phyloP scores from a whole-genome alignment of 2,888 invertebrate species.

The Antheraea assamensis region DNA sequence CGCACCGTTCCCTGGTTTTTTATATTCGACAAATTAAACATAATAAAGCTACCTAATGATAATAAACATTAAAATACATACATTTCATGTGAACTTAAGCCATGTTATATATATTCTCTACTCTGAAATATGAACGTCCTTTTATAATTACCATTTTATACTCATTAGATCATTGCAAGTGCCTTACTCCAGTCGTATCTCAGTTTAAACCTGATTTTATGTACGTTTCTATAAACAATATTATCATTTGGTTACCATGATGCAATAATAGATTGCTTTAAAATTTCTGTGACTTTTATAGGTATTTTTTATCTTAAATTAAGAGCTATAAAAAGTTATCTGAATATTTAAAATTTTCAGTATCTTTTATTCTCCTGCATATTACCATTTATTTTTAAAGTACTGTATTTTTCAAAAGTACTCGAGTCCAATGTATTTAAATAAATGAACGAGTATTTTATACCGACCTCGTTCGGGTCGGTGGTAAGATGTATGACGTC shows the following conservation, averaged over 20 bases:
- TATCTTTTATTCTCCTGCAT: neutral
- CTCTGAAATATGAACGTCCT: neutral
- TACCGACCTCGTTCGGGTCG: neutral
- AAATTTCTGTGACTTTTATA: neutral
- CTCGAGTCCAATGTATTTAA: neutral
- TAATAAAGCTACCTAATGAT: no score
- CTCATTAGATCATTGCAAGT: neutral
- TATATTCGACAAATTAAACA: neutral
- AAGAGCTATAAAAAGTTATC: neutral
- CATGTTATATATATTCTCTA: neutral
- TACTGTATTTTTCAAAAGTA: neutral
- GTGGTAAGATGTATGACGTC: conserved; percentile 6
- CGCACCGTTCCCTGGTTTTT: neutral
- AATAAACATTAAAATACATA: neutral
- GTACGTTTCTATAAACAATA: neutral
- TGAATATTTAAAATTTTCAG: neutral
- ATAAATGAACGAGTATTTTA: neutral
- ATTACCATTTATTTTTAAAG: neutral
- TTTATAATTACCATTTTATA: neutral
- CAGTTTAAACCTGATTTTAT: neutral
- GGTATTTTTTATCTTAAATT: neutral
- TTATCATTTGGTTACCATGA: neutral
- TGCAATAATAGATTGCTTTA: neutral
- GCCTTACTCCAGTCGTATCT: neutral
- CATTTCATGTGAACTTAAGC: neutral